Conservation (phyloP, 92 coral and sea anemone genomes). For the Galaxea fascicularis region DNA sequence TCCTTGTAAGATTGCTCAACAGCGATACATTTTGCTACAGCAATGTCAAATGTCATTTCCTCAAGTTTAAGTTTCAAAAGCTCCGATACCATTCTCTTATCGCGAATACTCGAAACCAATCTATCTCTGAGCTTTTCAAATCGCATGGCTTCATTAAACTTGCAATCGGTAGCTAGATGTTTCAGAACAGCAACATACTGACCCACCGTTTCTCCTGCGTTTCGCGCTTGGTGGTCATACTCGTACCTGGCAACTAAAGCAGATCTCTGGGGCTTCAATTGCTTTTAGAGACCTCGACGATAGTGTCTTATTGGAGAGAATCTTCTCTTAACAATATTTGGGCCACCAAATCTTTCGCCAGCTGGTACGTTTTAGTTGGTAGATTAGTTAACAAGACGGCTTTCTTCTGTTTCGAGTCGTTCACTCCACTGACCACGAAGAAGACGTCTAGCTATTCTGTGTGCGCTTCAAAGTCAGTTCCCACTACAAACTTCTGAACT, state of each 20-base stretch:
- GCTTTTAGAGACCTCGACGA: too few species aligned
- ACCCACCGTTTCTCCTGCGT: too few species aligned
- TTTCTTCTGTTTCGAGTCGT: slow-evolving; percentile 49
- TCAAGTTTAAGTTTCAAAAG: too few species aligned
- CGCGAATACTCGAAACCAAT: slow-evolving; percentile 62
- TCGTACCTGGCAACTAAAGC: slow-evolving; percentile 49
- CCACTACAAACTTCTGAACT: too few species aligned
- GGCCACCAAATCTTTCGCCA: slow-evolving; percentile 47
- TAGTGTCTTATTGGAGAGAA: slow-evolving; percentile 15
- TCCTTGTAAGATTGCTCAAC: slow-evolving; percentile 51
- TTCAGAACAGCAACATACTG: too few species aligned
- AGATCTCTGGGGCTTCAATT: too few species aligned
- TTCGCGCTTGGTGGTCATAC: slow-evolving; percentile 59
- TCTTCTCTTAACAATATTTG: slow-evolving; percentile 29
- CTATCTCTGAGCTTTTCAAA: slow-evolving; percentile 60
- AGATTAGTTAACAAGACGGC: slow-evolving; percentile 54
- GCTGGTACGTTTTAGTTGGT: too few species aligned
- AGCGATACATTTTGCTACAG: slow-evolving; percentile 58
- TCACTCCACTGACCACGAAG: slow-evolving; percentile 28
- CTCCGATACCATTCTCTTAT: slow-evolving; percentile 54
- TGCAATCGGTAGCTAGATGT: too few species aligned
- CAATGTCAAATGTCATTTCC: too few species aligned
- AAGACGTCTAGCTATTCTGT: too few species aligned
- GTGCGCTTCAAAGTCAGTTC: too few species aligned
- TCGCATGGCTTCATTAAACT: slow-evolving; percentile 74